phyloP scores from a whole-genome alignment of 1,140 invertebrate species.

The Calliphora vicina region DNA sequence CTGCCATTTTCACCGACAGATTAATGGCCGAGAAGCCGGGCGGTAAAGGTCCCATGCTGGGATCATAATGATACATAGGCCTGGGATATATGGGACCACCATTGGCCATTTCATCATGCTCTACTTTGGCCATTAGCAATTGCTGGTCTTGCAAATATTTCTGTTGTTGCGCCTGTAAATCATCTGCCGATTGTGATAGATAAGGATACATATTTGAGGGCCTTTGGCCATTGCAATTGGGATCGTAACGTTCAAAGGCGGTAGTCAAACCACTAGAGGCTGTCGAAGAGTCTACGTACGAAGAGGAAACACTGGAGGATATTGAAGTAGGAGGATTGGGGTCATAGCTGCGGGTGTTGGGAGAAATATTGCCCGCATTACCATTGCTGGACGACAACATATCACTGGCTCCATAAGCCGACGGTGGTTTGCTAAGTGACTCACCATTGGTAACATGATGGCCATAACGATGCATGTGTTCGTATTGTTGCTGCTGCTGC shows the following conservation, averaged over 20 bases:
- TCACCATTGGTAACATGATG: conserved; percentile 43
- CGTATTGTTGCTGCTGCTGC: conserved; percentile 46
- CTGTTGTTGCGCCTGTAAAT: conserved; percentile 63
- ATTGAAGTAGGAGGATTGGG: conserved; percentile 44
- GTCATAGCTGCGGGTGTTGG: conserved; percentile 53
- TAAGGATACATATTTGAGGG: conserved; percentile 68
- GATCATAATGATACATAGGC: conserved; percentile 82
- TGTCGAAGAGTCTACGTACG: conserved; percentile 54
- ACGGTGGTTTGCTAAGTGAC: conserved; percentile 63
- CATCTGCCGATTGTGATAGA: conserved; percentile 62
- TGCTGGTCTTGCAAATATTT: conserved; percentile 74
- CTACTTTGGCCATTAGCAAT: conserved; percentile 70
- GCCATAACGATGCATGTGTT: conserved; percentile 55
- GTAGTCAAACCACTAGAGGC: conserved; percentile 69
- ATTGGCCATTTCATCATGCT: conserved; percentile 66
- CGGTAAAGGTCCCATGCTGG: conserved; percentile 70
- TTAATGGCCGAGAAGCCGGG: conserved; percentile 83
- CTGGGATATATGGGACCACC: conserved; percentile 75
- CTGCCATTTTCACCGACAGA: conserved; percentile 84
- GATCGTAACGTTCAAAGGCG: conserved; percentile 79
- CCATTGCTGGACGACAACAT: conserved; percentile 46
- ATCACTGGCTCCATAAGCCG: conserved; percentile 66
- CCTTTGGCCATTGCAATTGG: conserved; percentile 63
- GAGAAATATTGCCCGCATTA: conserved; percentile 50
- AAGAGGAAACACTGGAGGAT: conserved; percentile 56